A percentile compares a stretch with the other conserved stretches of the same genome.
Conservation (phyloP, 2,113 vertebrate species). For the Scomber colias region DNA sequence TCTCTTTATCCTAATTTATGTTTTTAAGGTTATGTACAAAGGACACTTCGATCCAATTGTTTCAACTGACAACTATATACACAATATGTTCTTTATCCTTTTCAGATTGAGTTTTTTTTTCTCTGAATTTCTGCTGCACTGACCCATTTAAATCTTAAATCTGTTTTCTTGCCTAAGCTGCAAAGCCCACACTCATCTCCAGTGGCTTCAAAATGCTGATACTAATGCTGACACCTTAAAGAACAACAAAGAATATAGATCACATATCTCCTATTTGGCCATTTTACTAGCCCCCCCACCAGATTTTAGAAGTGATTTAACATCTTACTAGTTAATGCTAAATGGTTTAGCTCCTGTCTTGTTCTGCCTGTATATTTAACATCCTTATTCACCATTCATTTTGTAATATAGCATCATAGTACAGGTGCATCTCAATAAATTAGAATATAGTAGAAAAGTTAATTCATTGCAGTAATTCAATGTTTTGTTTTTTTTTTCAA, state of each 20-base stretch:
- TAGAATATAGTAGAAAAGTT: too few species aligned
- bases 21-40: neutral
- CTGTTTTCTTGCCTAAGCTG: neutral
- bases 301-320: slow-evolving; percentile 33
- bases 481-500: too few species aligned
- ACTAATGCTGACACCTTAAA: neutral
- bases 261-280: neutral
- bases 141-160: neutral
- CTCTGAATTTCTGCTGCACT: neutral
- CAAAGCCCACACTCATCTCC: neutral
- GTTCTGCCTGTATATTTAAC: neutral
- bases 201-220: neutral
- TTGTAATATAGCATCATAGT: neutral
- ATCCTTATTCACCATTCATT: neutral
- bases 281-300: neutral
- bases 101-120: neutral
- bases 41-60: accelerated
- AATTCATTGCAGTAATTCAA: too few species aligned
- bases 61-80: too few species aligned
- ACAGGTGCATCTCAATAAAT: too few species aligned
- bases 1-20: neutral
- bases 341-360: slow-evolving; percentile 17
- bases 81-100: neutral
- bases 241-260: slow-evolving; percentile 36
- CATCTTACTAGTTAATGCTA: slow-evolving; percentile 27